These are phyloP conservation scores for Crossocerus cetratus DNA, from an alignment of 2,888 invertebrate genomes.

Conservation along the genomic window DNA sequence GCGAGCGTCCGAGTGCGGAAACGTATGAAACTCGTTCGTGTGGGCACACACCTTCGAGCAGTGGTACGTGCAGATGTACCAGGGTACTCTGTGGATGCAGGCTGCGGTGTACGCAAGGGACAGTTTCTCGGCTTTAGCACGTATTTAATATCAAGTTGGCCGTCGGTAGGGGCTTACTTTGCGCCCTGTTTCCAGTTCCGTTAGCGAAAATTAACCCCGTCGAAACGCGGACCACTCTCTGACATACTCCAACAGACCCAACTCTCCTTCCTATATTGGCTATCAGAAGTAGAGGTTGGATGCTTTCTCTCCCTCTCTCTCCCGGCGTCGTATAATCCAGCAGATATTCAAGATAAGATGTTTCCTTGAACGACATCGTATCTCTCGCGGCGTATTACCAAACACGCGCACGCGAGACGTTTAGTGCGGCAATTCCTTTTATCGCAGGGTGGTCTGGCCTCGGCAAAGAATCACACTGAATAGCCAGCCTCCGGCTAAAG, in stretches of 20 bases:
- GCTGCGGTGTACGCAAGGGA: conserved; percentile 20
- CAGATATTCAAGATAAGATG: too few species aligned
- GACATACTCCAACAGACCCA: too few species aligned
- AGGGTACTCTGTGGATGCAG: conserved; percentile 4
- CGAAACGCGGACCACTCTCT: conserved; percentile 16
- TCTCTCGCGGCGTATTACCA: too few species aligned
- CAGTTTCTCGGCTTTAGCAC: conserved; percentile 48
- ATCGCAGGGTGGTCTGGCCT: too few species aligned
- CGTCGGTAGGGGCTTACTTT: conserved; percentile 42
- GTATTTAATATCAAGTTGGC: conserved; percentile 61
- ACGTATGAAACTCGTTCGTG: conserved; percentile 13
- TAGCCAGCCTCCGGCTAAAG: background rate
- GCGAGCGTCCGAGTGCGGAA: conserved; percentile 14
- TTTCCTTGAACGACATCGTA: too few species aligned
- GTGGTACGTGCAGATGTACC: background rate
- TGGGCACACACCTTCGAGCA: background rate
- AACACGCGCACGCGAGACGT: too few species aligned
- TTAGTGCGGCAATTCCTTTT: too few species aligned
- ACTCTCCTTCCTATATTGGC: too few species aligned
- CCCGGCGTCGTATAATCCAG: too few species aligned
- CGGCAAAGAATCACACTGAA: conserved; percentile 16
- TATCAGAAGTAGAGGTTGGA: too few species aligned
- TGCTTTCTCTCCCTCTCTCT: too few species aligned
- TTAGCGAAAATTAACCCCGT: conserved; percentile 47
- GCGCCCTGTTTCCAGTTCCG: conserved; percentile 17